Conservation (phyloP, 2,113 vertebrate genomes). For the crab-eating macaque (Macaca fascicularis) region DNA sequence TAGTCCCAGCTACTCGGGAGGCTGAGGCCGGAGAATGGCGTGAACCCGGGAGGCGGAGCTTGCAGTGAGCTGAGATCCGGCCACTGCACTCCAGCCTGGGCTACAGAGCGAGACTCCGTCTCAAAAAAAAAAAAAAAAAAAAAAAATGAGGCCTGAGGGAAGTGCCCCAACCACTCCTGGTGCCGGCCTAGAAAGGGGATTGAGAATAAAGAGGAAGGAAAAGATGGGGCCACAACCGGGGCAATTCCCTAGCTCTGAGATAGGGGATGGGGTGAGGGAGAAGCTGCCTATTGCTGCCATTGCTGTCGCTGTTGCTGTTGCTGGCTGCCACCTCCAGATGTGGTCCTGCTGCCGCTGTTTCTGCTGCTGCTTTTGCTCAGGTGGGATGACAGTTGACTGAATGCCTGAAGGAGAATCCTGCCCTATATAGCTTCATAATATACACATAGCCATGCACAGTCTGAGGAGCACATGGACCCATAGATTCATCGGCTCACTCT, state of each 20-base stretch:
- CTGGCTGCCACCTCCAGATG: conserved; percentile 75
- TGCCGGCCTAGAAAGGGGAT: not conserved
- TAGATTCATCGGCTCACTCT: not conserved
- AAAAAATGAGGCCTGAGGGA: conserved; percentile 82
- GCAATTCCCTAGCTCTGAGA: conserved; percentile 87
- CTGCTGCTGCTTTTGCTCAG: conserved; percentile 78
- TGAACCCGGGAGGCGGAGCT: no score
- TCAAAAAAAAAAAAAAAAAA: no score
- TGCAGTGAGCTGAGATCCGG: no score
- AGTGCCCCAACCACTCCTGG: conserved; percentile 38
- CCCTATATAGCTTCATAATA: not conserved
- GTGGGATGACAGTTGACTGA: conserved; percentile 90
- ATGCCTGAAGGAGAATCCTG: conserved; percentile 74
- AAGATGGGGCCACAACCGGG: not conserved
- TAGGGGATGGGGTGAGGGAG: conserved; percentile 69
- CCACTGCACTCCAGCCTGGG: no score
- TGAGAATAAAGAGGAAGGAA: not conserved
- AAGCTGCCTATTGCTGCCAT: conserved; percentile 6
- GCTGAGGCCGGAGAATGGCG: no score
- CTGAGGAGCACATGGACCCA: not conserved
- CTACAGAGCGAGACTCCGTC: no score
- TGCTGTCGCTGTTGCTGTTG: conserved; percentile 74
- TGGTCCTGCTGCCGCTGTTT: conserved; percentile 73
- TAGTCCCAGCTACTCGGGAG: no score
- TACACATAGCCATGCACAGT: not conserved